These are phyloP conservation scores for Ptychadena robeensis DNA, from an alignment of 2,797 vertebrate species.

Conservation along the genomic window DNA sequence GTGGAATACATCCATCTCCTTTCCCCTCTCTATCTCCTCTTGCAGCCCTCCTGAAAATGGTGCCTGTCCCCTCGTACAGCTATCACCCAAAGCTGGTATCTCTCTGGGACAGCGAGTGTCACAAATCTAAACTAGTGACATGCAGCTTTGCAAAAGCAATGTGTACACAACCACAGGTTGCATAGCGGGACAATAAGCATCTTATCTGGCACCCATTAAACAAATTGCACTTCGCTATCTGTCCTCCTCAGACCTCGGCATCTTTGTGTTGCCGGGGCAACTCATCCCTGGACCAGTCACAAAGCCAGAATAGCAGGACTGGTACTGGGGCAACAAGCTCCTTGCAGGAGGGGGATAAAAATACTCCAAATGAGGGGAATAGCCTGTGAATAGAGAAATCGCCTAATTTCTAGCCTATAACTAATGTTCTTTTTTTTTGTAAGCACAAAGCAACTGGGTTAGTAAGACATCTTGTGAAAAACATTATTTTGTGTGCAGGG, in stretches of 20 bases:
- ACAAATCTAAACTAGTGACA: constrained; percentile 50
- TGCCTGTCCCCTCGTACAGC: neutral
- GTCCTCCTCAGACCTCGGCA: constrained; percentile 38
- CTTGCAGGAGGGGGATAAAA: neutral
- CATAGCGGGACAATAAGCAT: constrained; percentile 39
- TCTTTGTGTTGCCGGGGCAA: constrained; percentile 41
- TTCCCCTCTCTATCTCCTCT: constrained; percentile 20
- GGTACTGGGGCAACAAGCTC: constrained; percentile 24
- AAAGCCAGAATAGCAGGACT: neutral
- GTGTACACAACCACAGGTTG: constrained; percentile 36
- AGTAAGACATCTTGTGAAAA: constrained; percentile 21
- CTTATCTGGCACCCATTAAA: constrained; percentile 49
- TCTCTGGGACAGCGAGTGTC: constrained; percentile 34
- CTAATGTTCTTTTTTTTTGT: constrained; percentile 2
- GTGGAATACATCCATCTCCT: constrained; percentile 21
- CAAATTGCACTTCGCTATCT: constrained; percentile 46
- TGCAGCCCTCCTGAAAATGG: constrained; percentile 8
- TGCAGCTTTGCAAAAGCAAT: constrained; percentile 22
- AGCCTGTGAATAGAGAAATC: constrained; percentile 15
- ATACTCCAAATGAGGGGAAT: neutral
- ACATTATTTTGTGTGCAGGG: neutral
- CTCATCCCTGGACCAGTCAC: constrained; percentile 40
- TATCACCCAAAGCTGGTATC: constrained; percentile 15
- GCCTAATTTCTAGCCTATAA: neutral
- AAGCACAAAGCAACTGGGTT: constrained; percentile 15